Base-by-base conservation (phyloP, 2,888 invertebrate species). In the Blastobasis adustella region DNA sequence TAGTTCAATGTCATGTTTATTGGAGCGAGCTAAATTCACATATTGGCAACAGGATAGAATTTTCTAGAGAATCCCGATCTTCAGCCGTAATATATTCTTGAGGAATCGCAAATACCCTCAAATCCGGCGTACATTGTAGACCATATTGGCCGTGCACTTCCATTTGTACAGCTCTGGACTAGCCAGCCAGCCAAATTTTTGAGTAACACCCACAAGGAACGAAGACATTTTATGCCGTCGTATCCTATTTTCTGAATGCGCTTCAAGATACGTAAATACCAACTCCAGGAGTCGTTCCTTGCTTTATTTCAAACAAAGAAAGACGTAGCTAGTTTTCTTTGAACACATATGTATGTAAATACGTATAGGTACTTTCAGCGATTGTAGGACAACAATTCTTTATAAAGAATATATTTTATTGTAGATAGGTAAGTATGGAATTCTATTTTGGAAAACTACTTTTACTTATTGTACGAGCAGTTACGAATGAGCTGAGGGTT, bases 181-280 rank as follows among this genome's bases (percentile, higher is more conserved):
- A 58, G 63, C 69, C 66, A 23, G 23, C 23, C 1, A 74, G 83
- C 84, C 84, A 83, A 83, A 81, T 83, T 83, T 84, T 84, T 84
- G 77, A 85, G 73, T 82, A 79, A 85, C 79, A 58, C 63, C 67
- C 69, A 63, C 74, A 79, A 68, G 77, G 79, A 78, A 72, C 71
- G 76, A 79, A 79, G 74, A 74, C 73, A 75, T 76, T 84, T 83
- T 85, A 84, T 79, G 78, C 70, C 74, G 66, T 66, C 69, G 63
- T 67, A 73, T 76, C 67, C 69, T 69, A 76, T 77, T 76, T 72
- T 74, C 69, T 68, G 66, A 69, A 73, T 77, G 71, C 67, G 68
- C 69, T 76, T 71, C 64, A 67, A 61, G 63, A 62, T 71, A 65
- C 56, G 60, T 23, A 2, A 23, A 3, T 2, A 23, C 23, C 23